A percentile compares a stretch with the other conserved stretches of the same genome.
phyloP scores from a whole-genome alignment of 2,797 vertebrate genomes.

The Gouania willdenowi region DNA sequence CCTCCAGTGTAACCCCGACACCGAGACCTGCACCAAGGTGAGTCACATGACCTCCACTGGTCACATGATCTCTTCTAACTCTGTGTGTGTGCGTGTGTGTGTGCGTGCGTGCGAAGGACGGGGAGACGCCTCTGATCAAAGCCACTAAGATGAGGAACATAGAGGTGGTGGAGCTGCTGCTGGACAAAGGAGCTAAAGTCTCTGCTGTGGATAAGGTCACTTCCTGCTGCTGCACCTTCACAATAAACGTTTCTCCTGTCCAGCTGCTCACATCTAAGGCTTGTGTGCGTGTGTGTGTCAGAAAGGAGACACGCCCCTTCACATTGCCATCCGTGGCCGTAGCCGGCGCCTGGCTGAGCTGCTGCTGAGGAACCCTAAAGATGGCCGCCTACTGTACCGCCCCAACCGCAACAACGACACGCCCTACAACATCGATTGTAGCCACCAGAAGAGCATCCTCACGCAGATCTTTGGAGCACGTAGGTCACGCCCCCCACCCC shows the following conservation, averaged over 20 bases:
- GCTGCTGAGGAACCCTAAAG: conserved; percentile 94
- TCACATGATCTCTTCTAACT: too few species aligned
- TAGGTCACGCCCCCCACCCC: conserved; percentile 49
- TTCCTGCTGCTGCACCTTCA: too few species aligned
- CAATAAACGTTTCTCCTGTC: too few species aligned
- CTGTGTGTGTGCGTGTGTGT: too few species aligned
- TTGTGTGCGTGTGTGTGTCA: too few species aligned
- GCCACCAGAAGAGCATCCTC: conserved; percentile 98
- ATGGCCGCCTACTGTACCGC: conserved; percentile 92
- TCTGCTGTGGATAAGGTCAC: conserved; percentile 94
- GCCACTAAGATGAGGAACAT: conserved; percentile 99
- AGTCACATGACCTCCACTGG: too few species aligned
- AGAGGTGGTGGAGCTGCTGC: conserved; percentile 92
- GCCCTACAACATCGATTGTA: conserved; percentile 98
- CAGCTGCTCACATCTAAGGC: neutral
- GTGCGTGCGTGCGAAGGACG: too few species aligned
- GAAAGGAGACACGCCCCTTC: conserved; percentile 97
- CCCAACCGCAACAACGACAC: conserved; percentile 98
- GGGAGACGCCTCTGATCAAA: conserved; percentile 95
- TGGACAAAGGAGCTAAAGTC: conserved; percentile 96
- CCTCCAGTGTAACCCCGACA: conserved; percentile 95
- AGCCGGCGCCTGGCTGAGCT: conserved; percentile 94
- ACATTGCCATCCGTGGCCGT: conserved; percentile 94
- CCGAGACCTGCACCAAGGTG: conserved; percentile 96
- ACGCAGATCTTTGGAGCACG: conserved; percentile 96